These are phyloP conservation scores for Saxidomus purpurata DNA, from an alignment of 1,140 invertebrate species.

Conservation along the genomic window DNA sequence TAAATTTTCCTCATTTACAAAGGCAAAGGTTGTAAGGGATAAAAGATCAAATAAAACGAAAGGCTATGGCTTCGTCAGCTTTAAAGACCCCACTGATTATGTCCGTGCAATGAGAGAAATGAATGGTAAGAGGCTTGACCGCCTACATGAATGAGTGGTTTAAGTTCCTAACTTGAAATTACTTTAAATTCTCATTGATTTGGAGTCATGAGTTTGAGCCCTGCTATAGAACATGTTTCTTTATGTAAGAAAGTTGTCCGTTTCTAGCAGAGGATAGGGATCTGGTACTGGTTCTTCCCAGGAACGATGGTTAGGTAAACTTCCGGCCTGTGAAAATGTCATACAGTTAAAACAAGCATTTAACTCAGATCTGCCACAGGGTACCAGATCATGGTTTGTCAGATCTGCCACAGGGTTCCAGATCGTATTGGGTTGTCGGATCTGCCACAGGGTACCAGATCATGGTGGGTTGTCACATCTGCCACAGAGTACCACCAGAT, in stretches of 20 bases:
- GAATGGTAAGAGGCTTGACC: constrained; percentile 90
- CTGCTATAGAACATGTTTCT: too few relatives aligned
- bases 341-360: neutral
- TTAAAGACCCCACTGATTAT: constrained; percentile 99
- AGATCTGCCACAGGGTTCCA: neutral
- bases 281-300: too few relatives aligned
- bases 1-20: constrained; percentile 97
- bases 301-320: too few relatives aligned
- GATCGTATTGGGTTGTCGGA: neutral
- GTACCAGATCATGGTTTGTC: too few relatives aligned
- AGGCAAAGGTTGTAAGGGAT: constrained; percentile 98
- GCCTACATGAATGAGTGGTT: neutral
- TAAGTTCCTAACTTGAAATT: neutral
- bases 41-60: constrained; percentile 99
- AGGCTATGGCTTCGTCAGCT: constrained; percentile 99
- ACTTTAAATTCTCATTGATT: too few relatives aligned
- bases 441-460: neutral
- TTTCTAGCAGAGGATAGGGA: too few relatives aligned
- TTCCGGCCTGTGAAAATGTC: too few relatives aligned
- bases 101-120: constrained; percentile 99
- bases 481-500: neutral
- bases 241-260: too few relatives aligned
- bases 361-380: too few relatives aligned
- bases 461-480: neutral
- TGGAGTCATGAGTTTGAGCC: too few relatives aligned